These are phyloP conservation scores for Cololabis saira DNA, from an alignment of 2,113 vertebrate species.

Conservation along the genomic window DNA sequence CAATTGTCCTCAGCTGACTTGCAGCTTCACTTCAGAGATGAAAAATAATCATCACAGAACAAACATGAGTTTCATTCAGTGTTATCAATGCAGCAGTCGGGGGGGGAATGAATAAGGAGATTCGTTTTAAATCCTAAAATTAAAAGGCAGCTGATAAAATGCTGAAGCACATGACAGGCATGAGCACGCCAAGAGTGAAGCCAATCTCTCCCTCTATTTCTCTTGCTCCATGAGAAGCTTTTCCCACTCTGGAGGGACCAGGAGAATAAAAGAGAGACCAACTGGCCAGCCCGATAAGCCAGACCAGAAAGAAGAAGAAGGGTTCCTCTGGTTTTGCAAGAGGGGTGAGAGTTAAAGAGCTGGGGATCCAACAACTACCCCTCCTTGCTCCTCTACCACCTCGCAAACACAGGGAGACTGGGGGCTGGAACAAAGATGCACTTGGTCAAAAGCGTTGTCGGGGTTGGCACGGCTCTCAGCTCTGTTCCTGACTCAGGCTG, in stretches of 20 bases:
- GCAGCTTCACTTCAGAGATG: slow-evolving; percentile 4
- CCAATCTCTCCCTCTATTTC: slow-evolving; percentile 31
- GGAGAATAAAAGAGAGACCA: slow-evolving; percentile 75
- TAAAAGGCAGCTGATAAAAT: slow-evolving; percentile 70
- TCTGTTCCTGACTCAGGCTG: slow-evolving; percentile 40
- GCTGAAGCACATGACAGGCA: slow-evolving; percentile 53
- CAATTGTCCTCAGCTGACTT: neutral
- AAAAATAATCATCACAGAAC: slow-evolving; percentile 13
- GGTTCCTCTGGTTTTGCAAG: slow-evolving; percentile 64
- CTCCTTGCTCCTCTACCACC: slow-evolving; percentile 11
- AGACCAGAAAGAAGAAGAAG: slow-evolving; percentile 47
- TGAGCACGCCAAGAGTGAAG: slow-evolving; percentile 41
- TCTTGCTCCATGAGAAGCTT: slow-evolving; percentile 56
- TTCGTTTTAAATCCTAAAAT: slow-evolving; percentile 73
- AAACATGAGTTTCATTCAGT: slow-evolving; percentile 29
- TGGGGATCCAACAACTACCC: slow-evolving; percentile 34
- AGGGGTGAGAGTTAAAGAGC: slow-evolving; percentile 58
- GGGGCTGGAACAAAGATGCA: slow-evolving; percentile 53
- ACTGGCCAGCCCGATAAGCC: slow-evolving; percentile 76
- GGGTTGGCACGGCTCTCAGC: slow-evolving; percentile 51
- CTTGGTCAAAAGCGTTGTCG: slow-evolving; percentile 67
- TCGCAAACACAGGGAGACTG: slow-evolving; percentile 19
- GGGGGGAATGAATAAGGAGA: slow-evolving; percentile 42
- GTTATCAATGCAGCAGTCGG: slow-evolving; percentile 22
- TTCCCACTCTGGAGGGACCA: slow-evolving; percentile 69